Base-by-base conservation (phyloP, 2,888 invertebrate species). In the Saturnia pavonia region DNA sequence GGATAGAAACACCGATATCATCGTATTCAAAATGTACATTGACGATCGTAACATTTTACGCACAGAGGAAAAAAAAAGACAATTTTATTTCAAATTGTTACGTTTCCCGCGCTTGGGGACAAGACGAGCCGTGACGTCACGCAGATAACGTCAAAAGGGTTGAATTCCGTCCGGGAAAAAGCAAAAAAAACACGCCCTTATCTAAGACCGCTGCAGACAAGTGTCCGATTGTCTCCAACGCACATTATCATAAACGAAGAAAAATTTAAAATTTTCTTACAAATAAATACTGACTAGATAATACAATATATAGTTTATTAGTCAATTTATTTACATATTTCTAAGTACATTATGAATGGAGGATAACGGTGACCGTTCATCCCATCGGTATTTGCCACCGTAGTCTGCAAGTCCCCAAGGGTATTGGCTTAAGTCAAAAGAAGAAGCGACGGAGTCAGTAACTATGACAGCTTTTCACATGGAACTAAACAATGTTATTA, bases 101-200 rank as follows among this genome's bases (percentile, higher is more conserved):
- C 70, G 27, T 66, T 70, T 70, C 70, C 66, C 76, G 79, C 81
- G 80, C 78, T 77, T 81, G 80, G 82, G 82, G 82, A 86, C 85
- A 87, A 88, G 88, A 88, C 85, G 86, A 81, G 83, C 82, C 84
- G 87, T 89, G 88, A 90, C 91, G 87, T 89, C 88, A 85, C 79
- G 76, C 78, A 85, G 92, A 92, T 92, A 92, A 86, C 89, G 89
- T 86, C 90, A 86, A 86, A 90, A 91, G 92, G 92, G 91, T 91
- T 91, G 89, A 89, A 86, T 89, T 87, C 87, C 88, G 88, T 78
- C 78, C 40, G 65, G 65, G 80, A 79, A 82, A 84, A 88, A 87
- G 86, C 85, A 82, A 80, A 77, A 74, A 87, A 85, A 84, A 80
- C 74, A 79, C 75, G 63, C 80, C 80, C 85, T 90, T 91, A 91